Base-by-base conservation (phyloP, 2,888 invertebrate genomes). In the Drosophila kanekoi region DNA sequence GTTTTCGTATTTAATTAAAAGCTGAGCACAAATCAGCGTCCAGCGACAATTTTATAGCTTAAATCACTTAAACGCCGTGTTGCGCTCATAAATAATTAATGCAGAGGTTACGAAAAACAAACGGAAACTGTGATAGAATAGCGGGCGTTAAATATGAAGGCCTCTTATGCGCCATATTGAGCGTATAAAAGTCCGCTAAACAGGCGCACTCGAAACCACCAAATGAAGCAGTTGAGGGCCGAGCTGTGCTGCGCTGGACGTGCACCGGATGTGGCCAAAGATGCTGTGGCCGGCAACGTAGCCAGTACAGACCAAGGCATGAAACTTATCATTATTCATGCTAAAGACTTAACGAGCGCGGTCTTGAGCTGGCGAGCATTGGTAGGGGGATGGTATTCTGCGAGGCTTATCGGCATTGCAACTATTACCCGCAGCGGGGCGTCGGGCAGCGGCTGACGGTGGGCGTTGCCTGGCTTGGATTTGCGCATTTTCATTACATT, bases 331-430 rank as follows among this genome's bases (percentile, higher is more conserved):
- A 86, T 86, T 87, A 87, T 87, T 87, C 86, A 87, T 86, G 88
- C 81, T 87, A 87, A 87, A 87, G 86, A 87, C 86, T 83, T 87
- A 87, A 87, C 88, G 86, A 87, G 88, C 86, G 83, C 70, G 67
- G 52, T 62, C 58, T 43, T 49, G 40, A 51, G 54, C 40, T 18
- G 41, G 11, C 41, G 9, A 37, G 67, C n/a, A 28, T 28, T 28
- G 18, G 54, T 33, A 33, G 37, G 23, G 41, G 16, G 57, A n/a
- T 9, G 28, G 58, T 59, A 59, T 62, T 58, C 71, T 63, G 74
- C 37, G 51, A 60, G 70, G 64, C 86, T 82, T 82, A 82, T 82
- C 82, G 72, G 63, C 63, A 57, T 49, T 53, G 64, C 64, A 82
- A 82, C 82, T 82, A 82, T 82, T 75, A 82, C 77, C 60, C 71